These are phyloP conservation scores for Orthonevra nobilis DNA, from an alignment of 2,888 invertebrate species.

Conservation along the genomic window DNA sequence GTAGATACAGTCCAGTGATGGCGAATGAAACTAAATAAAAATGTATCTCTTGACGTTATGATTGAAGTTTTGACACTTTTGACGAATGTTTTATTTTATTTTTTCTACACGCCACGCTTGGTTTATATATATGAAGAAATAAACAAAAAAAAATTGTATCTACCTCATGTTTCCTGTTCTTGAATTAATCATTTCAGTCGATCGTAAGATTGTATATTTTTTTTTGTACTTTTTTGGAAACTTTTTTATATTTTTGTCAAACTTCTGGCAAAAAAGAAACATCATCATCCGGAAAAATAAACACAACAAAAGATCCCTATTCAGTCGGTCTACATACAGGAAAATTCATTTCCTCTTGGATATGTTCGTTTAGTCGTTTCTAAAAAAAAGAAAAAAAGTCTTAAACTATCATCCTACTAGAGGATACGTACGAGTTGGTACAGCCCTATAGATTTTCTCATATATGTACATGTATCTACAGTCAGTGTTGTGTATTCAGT, in stretches of 20 bases:
- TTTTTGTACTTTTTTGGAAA: too few species aligned
- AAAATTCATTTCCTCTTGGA: constrained; percentile 58
- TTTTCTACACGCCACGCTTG: constrained; percentile 13
- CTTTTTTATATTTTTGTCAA: constrained; percentile 5
- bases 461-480: constrained; percentile 11
- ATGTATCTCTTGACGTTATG: constrained; percentile 65
- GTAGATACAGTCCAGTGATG: constrained; percentile 13
- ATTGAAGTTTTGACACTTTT: constrained; percentile 69
- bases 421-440: constrained; percentile 29
- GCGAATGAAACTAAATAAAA: constrained; percentile 26
- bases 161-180: constrained; percentile 55
- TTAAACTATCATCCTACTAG: constrained; percentile 29
- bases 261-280: constrained; percentile 15
- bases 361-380: constrained; percentile 43
- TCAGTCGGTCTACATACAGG: constrained; percentile 7
- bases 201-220: too few species aligned
- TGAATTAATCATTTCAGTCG: neutral
- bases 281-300: constrained; percentile 26
- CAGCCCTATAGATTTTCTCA: constrained; percentile 23
- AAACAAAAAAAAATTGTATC: constrained; percentile 45
- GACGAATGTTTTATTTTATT: constrained; percentile 59
- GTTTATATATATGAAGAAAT: constrained; percentile 48
- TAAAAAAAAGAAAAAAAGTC: constrained; percentile 27
- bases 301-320: constrained; percentile 48
- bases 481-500: neutral